These are phyloP conservation scores for Pagrus major DNA, from an alignment of 2,113 vertebrate genomes.

Conservation along the genomic window DNA sequence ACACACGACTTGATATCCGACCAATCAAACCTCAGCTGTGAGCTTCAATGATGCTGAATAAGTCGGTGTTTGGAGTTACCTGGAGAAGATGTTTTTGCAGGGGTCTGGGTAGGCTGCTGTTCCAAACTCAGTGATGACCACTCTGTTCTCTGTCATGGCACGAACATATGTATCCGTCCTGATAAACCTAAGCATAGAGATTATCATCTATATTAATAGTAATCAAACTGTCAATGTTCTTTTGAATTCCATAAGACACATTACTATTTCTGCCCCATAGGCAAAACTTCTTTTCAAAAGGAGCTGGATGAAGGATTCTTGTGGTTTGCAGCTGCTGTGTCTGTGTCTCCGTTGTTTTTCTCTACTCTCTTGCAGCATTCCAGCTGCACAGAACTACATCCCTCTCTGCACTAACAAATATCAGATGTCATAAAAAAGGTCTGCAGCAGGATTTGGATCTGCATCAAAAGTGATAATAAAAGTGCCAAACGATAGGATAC, in stretches of 20 bases:
- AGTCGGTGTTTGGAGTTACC: conserved; percentile 77
- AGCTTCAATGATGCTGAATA: not conserved
- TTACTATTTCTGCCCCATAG: not conserved
- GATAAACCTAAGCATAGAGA: conserved; percentile 86
- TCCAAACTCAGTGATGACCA: conserved; percentile 96
- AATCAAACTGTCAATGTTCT: not conserved
- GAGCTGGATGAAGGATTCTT: not conserved
- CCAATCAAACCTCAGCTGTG: not conserved
- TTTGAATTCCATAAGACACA: not conserved
- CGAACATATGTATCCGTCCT: conserved; percentile 92
- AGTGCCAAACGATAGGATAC: not conserved
- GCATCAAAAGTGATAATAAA: not conserved
- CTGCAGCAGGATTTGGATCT: not conserved
- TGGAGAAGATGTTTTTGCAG: conserved; percentile 99
- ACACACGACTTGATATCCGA: not conserved
- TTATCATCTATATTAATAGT: not conserved
- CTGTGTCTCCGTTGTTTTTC: not conserved
- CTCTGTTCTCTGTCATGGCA: conserved; percentile 94
- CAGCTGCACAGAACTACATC: not conserved
- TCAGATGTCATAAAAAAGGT: conserved; percentile 21
- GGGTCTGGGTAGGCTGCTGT: conserved; percentile 96
- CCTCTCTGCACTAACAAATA: not conserved
- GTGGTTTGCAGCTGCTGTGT: not conserved
- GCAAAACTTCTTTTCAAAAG: not conserved
- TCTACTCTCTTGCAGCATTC: conserved; percentile 1